Conservation (phyloP, 2,888 invertebrate species). For the Melanotus villosus region DNA sequence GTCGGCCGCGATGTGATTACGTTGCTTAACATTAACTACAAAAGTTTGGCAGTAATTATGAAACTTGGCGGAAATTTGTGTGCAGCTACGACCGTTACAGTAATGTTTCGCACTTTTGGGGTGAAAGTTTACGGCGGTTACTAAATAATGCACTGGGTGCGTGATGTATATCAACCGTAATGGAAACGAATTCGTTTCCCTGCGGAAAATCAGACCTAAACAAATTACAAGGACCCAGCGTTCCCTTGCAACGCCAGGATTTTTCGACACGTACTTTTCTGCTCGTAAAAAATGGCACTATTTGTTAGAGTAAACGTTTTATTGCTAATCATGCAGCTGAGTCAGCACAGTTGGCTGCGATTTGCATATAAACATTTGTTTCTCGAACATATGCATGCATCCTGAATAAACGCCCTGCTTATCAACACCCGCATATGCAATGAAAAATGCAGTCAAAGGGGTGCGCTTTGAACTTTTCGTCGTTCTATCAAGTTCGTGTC, state of each 20-base stretch:
- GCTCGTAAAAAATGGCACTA: constrained; percentile 56
- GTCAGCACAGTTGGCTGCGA: constrained; percentile 46
- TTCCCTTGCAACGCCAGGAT: constrained; percentile 42
- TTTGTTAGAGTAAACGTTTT: constrained; percentile 58
- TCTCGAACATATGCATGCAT: constrained; percentile 26
- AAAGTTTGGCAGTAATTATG: constrained; percentile 65
- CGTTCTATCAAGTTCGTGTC: no score
- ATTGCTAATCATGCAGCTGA: constrained; percentile 57
- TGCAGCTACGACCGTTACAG: constrained; percentile 62
- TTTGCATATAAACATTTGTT: constrained; percentile 52
- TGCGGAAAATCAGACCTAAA: constrained; percentile 61
- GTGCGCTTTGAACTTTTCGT: neutral
- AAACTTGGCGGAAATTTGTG: constrained; percentile 66
- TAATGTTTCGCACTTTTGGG: constrained; percentile 64
- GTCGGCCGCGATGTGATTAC: constrained; percentile 45
- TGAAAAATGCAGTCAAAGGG: constrained; percentile 27
- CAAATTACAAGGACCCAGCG: constrained; percentile 52
- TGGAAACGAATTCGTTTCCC: constrained; percentile 59
- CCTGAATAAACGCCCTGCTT: constrained; percentile 19
- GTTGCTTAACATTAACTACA: constrained; percentile 63
- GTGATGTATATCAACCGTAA: constrained; percentile 64
- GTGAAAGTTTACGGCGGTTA: constrained; percentile 62
- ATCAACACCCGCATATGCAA: constrained; percentile 32
- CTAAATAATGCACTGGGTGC: constrained; percentile 65
- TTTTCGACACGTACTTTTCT: constrained; percentile 55